Percentiles rank a stretch among this genome's conserved stretches.
phyloP scores from a whole-genome alignment of 2,888 invertebrate species.

The Hylaea fasciaria region DNA sequence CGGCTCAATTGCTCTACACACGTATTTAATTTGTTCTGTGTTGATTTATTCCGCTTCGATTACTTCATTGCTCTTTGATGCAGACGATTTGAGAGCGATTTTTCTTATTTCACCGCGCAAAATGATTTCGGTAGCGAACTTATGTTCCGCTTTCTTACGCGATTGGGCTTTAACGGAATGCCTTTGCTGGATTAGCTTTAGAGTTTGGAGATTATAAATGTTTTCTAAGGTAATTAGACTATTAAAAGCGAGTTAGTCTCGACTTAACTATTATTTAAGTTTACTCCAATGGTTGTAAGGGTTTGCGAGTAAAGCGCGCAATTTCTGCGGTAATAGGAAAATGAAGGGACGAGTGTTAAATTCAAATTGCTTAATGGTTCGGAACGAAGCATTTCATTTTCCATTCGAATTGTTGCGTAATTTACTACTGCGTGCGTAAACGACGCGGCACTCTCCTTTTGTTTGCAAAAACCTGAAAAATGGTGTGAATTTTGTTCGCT shows the following conservation, averaged over 20 bases:
- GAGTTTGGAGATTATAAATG: neutral
- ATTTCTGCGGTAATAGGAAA: constrained; percentile 79
- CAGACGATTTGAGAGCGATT: constrained; percentile 56
- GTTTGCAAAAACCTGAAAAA: constrained; percentile 65
- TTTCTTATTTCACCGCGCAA: constrained; percentile 44
- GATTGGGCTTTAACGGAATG: constrained; percentile 8
- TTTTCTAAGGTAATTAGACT: constrained; percentile 3
- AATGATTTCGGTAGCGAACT: constrained; percentile 22
- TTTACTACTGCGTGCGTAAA: constrained; percentile 77
- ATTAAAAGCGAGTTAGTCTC: constrained; percentile 9
- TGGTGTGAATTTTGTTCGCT: constrained; percentile 35
- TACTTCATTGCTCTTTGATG: constrained; percentile 67
- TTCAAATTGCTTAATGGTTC: constrained; percentile 83
- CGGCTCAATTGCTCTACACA: constrained; percentile 66
- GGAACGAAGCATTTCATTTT: constrained; percentile 84
- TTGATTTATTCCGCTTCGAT: constrained; percentile 73
- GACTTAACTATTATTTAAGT: constrained; percentile 13
- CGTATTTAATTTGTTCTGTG: constrained; percentile 74
- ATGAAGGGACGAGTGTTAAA: constrained; percentile 84
- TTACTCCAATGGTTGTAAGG: constrained; percentile 42
- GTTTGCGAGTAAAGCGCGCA: constrained; percentile 62
- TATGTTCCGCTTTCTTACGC: constrained; percentile 9
- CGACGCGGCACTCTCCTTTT: constrained; percentile 67
- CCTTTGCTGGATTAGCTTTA: neutral
- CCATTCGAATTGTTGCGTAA: constrained; percentile 81